phyloP scores from a whole-genome alignment of 2,113 vertebrate species.

The Blennius ocellaris region DNA sequence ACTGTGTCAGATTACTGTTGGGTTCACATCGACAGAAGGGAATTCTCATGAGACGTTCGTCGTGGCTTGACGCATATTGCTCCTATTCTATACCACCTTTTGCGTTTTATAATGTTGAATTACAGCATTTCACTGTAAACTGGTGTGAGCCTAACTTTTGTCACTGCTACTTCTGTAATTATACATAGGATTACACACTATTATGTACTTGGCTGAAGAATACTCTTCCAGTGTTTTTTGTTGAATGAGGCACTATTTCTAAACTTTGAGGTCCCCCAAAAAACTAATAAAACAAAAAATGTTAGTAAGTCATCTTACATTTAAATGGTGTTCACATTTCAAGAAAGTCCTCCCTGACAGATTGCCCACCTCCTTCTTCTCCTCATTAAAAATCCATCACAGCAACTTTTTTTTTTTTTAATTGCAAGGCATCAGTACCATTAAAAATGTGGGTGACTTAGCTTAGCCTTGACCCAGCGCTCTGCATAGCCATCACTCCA shows the following conservation, averaged over 20 bases:
- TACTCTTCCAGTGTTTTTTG: not conserved
- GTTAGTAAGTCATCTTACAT: not conserved
- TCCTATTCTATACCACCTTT: constrained; percentile 2
- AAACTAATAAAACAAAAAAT: constrained; percentile 19
- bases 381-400: constrained; percentile 37
- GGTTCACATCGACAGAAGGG: constrained; percentile 15
- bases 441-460: constrained; percentile 46
- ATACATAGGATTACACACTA: not conserved
- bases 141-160: too few relatives aligned
- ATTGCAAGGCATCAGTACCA: constrained; percentile 35
- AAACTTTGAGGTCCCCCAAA: constrained; percentile 14
- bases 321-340: constrained; percentile 5
- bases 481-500: constrained; percentile 37
- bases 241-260: constrained; percentile 21
- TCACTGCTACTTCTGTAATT: constrained; percentile 10
- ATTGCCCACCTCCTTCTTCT: constrained; percentile 1
- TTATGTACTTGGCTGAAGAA: constrained; percentile 21
- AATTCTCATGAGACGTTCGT: constrained; percentile 14
- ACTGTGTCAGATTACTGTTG: constrained; percentile 13
- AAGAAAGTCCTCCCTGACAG: constrained; percentile 8
- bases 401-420: constrained; percentile 7
- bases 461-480: constrained; percentile 44
- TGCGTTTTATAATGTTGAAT: too few relatives aligned
- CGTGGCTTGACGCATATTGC: not conserved
- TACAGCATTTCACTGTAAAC: too few relatives aligned